A percentile compares a stretch with the other conserved stretches of the same genome.
Evolutionary conservation across 2,888 invertebrate genomes (phyloP).

Genomic region (Julus scandinavius): DNA sequence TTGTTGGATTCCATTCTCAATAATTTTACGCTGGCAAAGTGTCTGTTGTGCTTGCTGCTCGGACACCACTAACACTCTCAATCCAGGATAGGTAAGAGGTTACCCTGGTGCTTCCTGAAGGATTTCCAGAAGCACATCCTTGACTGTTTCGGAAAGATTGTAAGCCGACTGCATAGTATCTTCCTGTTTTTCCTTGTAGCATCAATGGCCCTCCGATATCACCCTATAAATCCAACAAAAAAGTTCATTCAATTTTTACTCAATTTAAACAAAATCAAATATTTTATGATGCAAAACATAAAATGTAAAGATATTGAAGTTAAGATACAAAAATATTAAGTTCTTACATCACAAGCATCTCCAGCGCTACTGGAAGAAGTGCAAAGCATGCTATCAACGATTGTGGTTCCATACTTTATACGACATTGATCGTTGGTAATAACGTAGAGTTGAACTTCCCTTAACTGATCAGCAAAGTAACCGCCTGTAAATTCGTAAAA

Average conservation of each 20-base stretch:
- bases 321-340: not conserved
- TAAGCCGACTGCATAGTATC: not conserved
- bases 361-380: not conserved
- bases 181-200: not conserved
- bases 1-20: not conserved
- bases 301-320: not conserved
- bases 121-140: not conserved
- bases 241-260: not conserved
- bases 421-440: not conserved
- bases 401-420: not conserved
- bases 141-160: not conserved
- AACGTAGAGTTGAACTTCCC: not conserved
- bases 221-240: conserved; percentile 11
- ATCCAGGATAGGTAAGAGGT: not conserved
- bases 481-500: not conserved
- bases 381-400: not conserved
- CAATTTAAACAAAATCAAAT: not conserved
- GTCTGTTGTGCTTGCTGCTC: not conserved
- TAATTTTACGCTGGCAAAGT: not conserved
- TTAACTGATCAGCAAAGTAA: not conserved
- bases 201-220: not conserved
- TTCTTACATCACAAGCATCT: conserved; percentile 42
- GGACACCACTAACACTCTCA: not conserved
- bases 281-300: not conserved
- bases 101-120: not conserved